These are phyloP conservation scores for Typhlichthys eigenmanni DNA, from an alignment of 2,797 vertebrate species.

Conservation along the genomic window DNA sequence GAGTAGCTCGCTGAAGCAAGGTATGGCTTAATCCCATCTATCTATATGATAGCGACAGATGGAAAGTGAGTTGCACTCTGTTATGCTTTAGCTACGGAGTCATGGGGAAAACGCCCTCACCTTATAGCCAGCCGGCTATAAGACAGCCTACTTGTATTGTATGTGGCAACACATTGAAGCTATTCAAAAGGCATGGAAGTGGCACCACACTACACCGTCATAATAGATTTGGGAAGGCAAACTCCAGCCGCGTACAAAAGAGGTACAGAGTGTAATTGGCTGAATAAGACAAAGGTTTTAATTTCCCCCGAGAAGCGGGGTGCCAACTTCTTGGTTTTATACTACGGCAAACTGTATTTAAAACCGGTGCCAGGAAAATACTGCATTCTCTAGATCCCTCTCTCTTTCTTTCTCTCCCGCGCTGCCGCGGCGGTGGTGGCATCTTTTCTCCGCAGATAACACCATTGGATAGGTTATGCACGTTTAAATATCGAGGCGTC, in stretches of 20 bases:
- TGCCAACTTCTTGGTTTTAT: conserved; percentile 71
- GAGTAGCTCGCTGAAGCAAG: conserved; percentile 52
- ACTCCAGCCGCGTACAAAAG: conserved; percentile 58
- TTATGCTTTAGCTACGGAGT: conserved; percentile 21
- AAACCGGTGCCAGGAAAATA: conserved; percentile 60
- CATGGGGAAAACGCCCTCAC: conserved; percentile 23
- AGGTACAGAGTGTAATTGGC: conserved; percentile 72
- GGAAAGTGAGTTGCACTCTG: conserved; percentile 61
- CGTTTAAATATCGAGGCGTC: conserved; percentile 64
- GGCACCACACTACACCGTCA: conserved; percentile 42
- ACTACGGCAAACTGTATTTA: conserved; percentile 47
- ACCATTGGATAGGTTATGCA: conserved; percentile 64
- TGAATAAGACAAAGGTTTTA: conserved; percentile 71
- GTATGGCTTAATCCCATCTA: conserved; percentile 66
- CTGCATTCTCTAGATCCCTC: conserved; percentile 39
- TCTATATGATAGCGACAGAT: conserved; percentile 69
- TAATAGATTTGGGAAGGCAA: conserved; percentile 56
- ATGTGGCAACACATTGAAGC: conserved; percentile 1
- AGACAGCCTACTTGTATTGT: conserved; percentile 2
- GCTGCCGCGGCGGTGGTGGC: conserved; percentile 31
- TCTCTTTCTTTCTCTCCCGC: conserved; percentile 1
- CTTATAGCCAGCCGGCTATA: conserved; percentile 7
- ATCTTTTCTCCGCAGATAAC: conserved; percentile 47
- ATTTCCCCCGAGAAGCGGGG: conserved; percentile 67
- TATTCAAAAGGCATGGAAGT: conserved; percentile 18